phyloP scores from a whole-genome alignment of 2,113 vertebrate genomes.

The Hiodon tergisus region DNA sequence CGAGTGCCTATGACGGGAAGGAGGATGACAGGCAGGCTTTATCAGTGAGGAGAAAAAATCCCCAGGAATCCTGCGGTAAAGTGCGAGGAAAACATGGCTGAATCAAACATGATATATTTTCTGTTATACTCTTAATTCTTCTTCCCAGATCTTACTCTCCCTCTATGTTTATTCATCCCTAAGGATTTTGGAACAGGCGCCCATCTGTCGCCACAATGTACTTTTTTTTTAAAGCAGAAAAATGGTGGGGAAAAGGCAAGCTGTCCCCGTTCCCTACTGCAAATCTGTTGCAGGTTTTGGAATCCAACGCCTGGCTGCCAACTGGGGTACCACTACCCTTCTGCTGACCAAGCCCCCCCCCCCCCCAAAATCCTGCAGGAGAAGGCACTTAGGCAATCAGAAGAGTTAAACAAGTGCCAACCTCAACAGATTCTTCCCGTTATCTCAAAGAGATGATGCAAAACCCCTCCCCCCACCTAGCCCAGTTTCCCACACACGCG shows the following conservation, averaged over 20 bases:
- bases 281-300: slow-evolving; percentile 48
- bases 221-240: not conserved
- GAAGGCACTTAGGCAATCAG: not conserved
- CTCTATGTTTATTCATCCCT: not conserved
- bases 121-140: too few relatives aligned
- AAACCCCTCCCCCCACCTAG: too few relatives aligned
- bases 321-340: slow-evolving; percentile 47
- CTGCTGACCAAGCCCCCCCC: not conserved
- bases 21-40: not conserved
- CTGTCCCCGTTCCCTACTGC: slow-evolving; percentile 44
- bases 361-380: not conserved
- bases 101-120: not conserved
- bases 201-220: not conserved
- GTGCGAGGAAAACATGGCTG: not conserved
- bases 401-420: too few relatives aligned
- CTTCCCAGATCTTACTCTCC: slow-evolving; percentile 5
- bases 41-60: not conserved
- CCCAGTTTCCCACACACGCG: not conserved
- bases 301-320: slow-evolving; percentile 36
- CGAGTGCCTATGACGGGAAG: not conserved
- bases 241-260: slow-evolving; percentile 21
- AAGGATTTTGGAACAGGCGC: not conserved
- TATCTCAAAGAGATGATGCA: not conserved
- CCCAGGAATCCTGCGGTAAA: not conserved
- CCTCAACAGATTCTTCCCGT: not conserved